Percentiles rank a stretch among this genome's conserved stretches.
Conservation (phyloP, 2,113 vertebrate species). For the Hippopotamus amphibius region DNA sequence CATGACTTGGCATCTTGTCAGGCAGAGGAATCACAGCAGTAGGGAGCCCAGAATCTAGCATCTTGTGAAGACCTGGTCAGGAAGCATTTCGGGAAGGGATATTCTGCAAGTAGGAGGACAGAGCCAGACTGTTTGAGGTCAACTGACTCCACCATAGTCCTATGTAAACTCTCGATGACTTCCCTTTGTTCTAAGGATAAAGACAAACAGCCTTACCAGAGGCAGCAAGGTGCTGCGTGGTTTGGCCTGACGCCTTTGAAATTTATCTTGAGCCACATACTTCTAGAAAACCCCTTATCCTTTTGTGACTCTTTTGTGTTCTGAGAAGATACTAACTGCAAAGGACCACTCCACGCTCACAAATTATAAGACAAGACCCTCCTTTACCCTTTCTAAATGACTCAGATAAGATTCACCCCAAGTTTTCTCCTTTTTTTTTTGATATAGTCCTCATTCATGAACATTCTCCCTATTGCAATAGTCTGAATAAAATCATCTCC, state of each 20-base stretch:
- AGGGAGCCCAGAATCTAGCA: background rate
- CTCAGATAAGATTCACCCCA: background rate
- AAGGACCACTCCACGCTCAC: background rate
- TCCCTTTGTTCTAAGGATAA: conserved; percentile 49
- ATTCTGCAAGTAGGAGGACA: background rate
- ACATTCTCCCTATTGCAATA: conserved; percentile 8
- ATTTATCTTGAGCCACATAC: background rate
- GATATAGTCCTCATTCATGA: background rate
- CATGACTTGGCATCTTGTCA: background rate
- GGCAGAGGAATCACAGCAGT: background rate
- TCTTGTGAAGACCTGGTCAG: background rate
- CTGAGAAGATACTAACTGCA: background rate
- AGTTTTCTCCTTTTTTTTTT: conserved; percentile 27
- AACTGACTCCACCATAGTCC: background rate
- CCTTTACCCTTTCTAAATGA: background rate
- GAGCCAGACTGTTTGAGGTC: background rate
- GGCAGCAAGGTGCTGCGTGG: background rate
- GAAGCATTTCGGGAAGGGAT: background rate
- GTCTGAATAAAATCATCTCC: conserved; percentile 18
- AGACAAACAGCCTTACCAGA: background rate
- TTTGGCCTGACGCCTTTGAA: background rate
- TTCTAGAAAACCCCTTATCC: background rate
- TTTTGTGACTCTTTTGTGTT: background rate
- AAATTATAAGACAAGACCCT: background rate
- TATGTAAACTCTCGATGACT: background rate